These are phyloP conservation scores for Drosophila vallismaia DNA, from an alignment of 2,888 invertebrate species.

Conservation along the genomic window DNA sequence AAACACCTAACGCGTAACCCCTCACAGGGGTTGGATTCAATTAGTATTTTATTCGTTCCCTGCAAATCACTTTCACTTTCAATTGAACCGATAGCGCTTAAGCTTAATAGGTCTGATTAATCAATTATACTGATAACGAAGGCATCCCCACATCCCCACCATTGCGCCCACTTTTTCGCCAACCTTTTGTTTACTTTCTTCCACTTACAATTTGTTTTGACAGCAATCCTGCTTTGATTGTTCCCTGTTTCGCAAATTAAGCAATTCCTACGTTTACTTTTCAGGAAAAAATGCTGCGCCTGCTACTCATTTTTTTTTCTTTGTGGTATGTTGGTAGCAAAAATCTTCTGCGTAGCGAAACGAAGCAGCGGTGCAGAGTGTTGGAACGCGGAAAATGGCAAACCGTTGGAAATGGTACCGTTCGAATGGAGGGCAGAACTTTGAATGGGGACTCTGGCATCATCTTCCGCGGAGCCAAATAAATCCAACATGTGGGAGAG, in stretches of 20 bases:
- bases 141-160: conserved; percentile 17
- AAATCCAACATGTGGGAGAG: conserved; percentile 35
- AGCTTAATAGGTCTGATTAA: conserved; percentile 27
- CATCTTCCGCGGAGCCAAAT: conserved; percentile 28
- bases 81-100: conserved; percentile 11
- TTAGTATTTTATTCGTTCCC: no score
- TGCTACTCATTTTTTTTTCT: conserved; percentile 4
- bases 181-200: not conserved
- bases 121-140: conserved; percentile 39
- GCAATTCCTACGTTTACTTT: not conserved
- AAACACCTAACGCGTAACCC: no score
- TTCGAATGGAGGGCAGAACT: conserved; percentile 29
- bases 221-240: not conserved
- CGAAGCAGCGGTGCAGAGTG: conserved; percentile 29
- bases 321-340: conserved; percentile 14
- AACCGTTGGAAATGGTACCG: conserved; percentile 14
- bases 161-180: not conserved
- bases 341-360: conserved; percentile 41
- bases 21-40: no score
- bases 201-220: conserved; percentile 24
- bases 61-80: conserved; percentile 51
- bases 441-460: conserved; percentile 22
- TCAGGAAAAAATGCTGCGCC: conserved; percentile 12
- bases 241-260: not conserved
- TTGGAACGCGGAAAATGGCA: conserved; percentile 20